These are phyloP conservation scores for Peromyscus melanophrys DNA, from an alignment of 2,797 vertebrate genomes.

Conservation along the genomic window DNA sequence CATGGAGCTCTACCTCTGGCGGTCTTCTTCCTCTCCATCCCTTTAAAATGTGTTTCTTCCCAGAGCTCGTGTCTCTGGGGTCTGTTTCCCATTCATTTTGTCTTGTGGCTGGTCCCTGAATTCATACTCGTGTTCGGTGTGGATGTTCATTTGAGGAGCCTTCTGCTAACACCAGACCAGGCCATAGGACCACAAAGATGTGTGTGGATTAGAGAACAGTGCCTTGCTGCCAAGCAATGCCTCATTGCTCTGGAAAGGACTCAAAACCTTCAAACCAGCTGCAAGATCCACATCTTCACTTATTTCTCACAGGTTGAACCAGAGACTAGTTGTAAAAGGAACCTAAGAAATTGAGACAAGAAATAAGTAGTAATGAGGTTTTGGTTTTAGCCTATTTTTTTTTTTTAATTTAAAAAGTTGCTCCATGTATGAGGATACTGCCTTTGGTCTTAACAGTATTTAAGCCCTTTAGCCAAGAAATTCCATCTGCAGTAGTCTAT, in stretches of 20 bases:
- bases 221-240: neutral
- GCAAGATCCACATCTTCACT: neutral
- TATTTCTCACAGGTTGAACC: neutral
- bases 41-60: neutral
- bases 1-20: neutral
- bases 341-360: neutral
- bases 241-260: neutral
- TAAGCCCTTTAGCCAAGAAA: conserved; percentile 15
- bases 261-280: neutral
- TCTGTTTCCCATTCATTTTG: neutral
- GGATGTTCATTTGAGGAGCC: neutral
- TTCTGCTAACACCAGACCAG: neutral
- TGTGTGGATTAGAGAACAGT: neutral
- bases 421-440: neutral
- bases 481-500: conserved; percentile 28
- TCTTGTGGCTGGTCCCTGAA: neutral
- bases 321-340: conserved; percentile 29
- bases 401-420: neutral
- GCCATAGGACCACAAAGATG: neutral
- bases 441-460: neutral
- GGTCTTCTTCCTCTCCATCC: neutral
- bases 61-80: neutral
- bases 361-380: neutral
- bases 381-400: neutral
- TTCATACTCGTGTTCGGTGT: accelerated